phyloP scores from a whole-genome alignment of 1,140 invertebrate genomes.

The Geopemphigus sp. region DNA sequence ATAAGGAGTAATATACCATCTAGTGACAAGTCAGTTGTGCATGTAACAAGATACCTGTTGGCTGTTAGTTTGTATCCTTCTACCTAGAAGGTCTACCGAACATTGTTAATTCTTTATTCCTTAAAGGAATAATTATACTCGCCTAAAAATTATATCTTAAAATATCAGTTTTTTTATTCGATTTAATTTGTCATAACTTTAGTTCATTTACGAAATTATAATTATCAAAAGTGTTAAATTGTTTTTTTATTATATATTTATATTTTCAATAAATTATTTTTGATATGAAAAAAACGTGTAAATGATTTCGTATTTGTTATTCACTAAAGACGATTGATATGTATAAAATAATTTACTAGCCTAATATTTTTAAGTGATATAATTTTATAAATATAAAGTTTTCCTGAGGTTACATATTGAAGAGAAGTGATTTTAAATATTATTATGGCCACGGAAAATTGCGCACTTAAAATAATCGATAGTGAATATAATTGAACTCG shows the following conservation, averaged over 20 bases:
- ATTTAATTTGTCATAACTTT: neutral
- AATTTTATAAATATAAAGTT: constrained; percentile 2
- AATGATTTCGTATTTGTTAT: neutral
- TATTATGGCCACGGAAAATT: neutral
- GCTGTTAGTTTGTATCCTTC: constrained; percentile 37
- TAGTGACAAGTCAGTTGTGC: constrained; percentile 45
- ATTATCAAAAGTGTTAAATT: constrained; percentile 4
- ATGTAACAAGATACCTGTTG: constrained; percentile 45
- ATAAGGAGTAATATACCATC: constrained; percentile 32
- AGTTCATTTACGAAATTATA: neutral
- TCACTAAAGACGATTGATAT: neutral
- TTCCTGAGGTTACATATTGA: neutral
- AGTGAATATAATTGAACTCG: constrained; percentile 8
- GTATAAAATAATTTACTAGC: neutral
- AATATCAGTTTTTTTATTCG: neutral
- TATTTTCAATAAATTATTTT: constrained; percentile 3
- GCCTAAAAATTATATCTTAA: neutral
- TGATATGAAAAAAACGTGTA: neutral
- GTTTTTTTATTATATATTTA: neutral
- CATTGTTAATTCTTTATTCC: constrained; percentile 14
- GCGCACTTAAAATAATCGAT: neutral
- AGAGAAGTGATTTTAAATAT: constrained; percentile 18
- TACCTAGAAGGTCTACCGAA: constrained; percentile 13
- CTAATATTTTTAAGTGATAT: neutral
- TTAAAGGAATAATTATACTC: neutral